These are phyloP conservation scores for Pedetes capensis DNA, from an alignment of 2,113 vertebrate species.

Conservation along the genomic window DNA sequence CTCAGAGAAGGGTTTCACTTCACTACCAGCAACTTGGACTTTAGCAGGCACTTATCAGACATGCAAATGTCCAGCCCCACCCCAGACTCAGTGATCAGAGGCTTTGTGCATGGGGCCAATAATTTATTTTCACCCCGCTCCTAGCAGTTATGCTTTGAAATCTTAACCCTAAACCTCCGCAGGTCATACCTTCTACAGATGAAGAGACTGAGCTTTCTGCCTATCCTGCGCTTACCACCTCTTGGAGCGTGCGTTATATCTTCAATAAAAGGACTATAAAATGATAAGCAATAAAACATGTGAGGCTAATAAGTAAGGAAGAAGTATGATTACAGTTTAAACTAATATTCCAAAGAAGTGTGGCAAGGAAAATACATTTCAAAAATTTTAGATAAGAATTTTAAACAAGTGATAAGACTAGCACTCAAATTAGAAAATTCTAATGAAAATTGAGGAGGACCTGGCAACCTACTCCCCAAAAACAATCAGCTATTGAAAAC, in stretches of 20 bases:
- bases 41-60: background rate
- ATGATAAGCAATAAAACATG: background rate
- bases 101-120: background rate
- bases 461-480: no score
- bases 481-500: no score
- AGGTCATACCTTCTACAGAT: background rate
- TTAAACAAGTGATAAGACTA: background rate
- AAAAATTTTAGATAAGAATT: slow-evolving; percentile 3
- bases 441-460: background rate
- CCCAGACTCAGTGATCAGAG: background rate
- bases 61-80: background rate
- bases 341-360: background rate
- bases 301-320: background rate
- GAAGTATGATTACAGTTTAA: background rate
- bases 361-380: background rate
- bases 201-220: background rate
- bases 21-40: background rate
- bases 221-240: background rate
- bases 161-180: background rate
- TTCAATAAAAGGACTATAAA: background rate
- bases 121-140: background rate
- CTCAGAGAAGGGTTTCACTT: background rate
- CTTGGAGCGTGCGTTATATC: background rate
- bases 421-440: background rate
- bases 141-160: background rate